A percentile compares a stretch with the other conserved stretches of the same genome.
phyloP scores from a whole-genome alignment of 2,888 invertebrate genomes.

The Athripsodes cinereus region DNA sequence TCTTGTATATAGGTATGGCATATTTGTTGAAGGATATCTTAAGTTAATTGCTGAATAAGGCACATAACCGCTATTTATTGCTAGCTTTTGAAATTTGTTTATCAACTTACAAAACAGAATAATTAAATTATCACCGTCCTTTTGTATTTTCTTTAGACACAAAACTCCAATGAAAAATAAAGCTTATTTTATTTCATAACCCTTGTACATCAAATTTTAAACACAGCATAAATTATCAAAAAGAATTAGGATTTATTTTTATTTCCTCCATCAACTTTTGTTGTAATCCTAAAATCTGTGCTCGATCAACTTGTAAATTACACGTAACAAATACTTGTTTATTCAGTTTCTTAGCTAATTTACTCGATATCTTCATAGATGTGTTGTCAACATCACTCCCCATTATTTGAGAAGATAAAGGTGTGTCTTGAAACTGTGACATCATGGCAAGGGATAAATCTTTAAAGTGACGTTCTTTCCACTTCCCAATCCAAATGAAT shows the following conservation, averaged over 20 bases:
- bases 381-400: slow-evolving; percentile 36
- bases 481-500: slow-evolving; percentile 41
- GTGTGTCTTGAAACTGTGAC: slow-evolving; percentile 28
- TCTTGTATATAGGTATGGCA: no score
- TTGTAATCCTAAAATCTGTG: slow-evolving; percentile 31
- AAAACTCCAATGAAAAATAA: no score
- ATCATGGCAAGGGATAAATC: slow-evolving; percentile 38
- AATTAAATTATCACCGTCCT: no score
- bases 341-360: slow-evolving; percentile 37
- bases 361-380: slow-evolving; percentile 34
- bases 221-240: no score
- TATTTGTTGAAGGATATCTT: no score
- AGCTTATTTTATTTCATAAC: no score
- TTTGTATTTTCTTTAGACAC: no score
- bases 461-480: slow-evolving; percentile 33
- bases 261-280: slow-evolving; percentile 40
- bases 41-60: no score
- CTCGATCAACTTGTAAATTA: slow-evolving; percentile 38
- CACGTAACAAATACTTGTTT: slow-evolving; percentile 47
- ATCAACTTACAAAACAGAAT: no score
- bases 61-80: no score
- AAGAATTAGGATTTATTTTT: slow-evolving; percentile 34
- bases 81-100: no score
- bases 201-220: no score
- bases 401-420: slow-evolving; percentile 37